Evolutionary conservation across 2,888 invertebrate genomes (phyloP).

Genomic region (Aphidoletes aphidimyza): DNA sequence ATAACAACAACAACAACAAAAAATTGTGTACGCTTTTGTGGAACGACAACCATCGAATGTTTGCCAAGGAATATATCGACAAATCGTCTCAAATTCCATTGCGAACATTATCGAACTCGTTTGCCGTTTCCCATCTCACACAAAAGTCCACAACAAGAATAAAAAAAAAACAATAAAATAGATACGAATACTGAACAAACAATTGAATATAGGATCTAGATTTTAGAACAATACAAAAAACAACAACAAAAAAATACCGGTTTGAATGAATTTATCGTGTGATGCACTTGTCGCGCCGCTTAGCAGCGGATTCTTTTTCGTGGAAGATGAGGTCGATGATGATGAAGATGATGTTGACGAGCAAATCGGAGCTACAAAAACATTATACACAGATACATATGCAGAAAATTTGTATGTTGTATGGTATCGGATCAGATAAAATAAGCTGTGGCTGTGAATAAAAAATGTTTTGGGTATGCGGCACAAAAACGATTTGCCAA

Average conservation of each 20-base stretch:
- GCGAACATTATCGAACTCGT: background rate
- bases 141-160: background rate
- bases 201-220: background rate
- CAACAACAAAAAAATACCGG: slow-evolving; percentile 17
- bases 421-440: background rate
- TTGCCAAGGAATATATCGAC: slow-evolving; percentile 17
- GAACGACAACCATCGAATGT: slow-evolving; percentile 22
- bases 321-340: slow-evolving; percentile 1
- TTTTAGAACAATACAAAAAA: background rate
- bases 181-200: background rate
- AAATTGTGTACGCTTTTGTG: slow-evolving; percentile 22
- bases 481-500: too few species aligned
- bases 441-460: too few species aligned
- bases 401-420: too few species aligned
- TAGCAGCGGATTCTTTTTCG: slow-evolving; percentile 41
- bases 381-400: background rate
- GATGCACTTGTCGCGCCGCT: slow-evolving; percentile 36
- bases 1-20: background rate
- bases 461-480: too few species aligned
- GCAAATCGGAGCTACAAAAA: slow-evolving; percentile 41
- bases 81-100: background rate
- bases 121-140: background rate
- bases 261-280: slow-evolving; percentile 49
- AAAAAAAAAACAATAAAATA: background rate
- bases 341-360: slow-evolving; percentile 23